phyloP scores from a whole-genome alignment of 2,888 invertebrate genomes.

The Scaptomyza caliginosa region DNA sequence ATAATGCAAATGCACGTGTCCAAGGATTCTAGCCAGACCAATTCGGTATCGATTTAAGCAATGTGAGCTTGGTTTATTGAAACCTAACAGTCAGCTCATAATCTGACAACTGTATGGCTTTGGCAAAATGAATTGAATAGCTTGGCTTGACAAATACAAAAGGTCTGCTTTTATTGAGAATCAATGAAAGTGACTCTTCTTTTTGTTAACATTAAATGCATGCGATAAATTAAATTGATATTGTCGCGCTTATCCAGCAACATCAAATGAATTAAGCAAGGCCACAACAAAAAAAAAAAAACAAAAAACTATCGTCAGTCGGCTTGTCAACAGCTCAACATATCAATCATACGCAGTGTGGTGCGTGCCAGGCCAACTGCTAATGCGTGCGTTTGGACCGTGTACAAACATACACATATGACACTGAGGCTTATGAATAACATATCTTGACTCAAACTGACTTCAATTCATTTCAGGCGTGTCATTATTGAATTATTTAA shows the following conservation, averaged over 20 bases:
- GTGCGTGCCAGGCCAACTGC: conserved; percentile 49
- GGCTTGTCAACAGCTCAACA: conserved; percentile 73
- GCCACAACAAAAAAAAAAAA: no score
- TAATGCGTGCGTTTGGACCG: conserved; percentile 15
- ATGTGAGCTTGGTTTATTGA: conserved; percentile 43
- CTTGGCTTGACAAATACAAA: background rate
- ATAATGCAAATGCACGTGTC: conserved; percentile 52
- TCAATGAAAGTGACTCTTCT: conserved; percentile 24
- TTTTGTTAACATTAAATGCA: conserved; percentile 12
- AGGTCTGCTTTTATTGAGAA: conserved; percentile 32
- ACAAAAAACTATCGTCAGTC: conserved; percentile 22
- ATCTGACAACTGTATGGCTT: conserved; percentile 15
- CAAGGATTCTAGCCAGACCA: conserved; percentile 14
- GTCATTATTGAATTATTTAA: conserved; percentile 77
- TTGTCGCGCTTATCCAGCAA: conserved; percentile 27
- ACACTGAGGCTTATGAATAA: conserved; percentile 68
- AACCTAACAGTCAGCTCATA: conserved; percentile 14
- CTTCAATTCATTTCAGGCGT: conserved; percentile 27
- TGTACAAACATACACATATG: conserved; percentile 5
- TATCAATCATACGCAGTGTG: conserved; percentile 74
- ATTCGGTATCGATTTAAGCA: conserved; percentile 67
- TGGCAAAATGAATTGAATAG: conserved; percentile 21
- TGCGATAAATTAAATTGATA: conserved; percentile 61
- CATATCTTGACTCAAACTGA: conserved; percentile 42
- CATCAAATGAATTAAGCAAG: background rate